phyloP scores from a whole-genome alignment of 2,797 vertebrate genomes.

The Diplodus puntazzo region DNA sequence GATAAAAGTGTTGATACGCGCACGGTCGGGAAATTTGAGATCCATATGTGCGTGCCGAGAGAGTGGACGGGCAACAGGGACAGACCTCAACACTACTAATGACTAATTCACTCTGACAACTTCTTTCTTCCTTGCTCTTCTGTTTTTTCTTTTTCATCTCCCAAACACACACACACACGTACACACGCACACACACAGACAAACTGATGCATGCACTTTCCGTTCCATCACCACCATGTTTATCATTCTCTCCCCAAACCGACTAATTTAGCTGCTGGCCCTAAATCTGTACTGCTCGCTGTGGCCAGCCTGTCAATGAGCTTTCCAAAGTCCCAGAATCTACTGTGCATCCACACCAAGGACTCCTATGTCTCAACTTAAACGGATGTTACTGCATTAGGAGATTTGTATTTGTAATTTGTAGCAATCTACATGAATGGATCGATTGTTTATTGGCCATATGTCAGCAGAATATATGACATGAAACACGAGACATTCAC shows the following conservation, averaged over 20 bases:
- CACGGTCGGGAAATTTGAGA: slow-evolving; percentile 45
- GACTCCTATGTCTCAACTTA: neutral
- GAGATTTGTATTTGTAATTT: neutral
- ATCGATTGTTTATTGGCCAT: neutral
- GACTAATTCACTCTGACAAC: slow-evolving; percentile 62
- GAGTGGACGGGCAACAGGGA: slow-evolving; percentile 23
- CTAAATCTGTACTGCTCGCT: slow-evolving; percentile 45
- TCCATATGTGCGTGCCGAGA: slow-evolving; percentile 49
- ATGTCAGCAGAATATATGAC: too few relatives aligned
- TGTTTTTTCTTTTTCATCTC: slow-evolving; percentile 31
- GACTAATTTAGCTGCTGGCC: slow-evolving; percentile 57
- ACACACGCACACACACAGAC: slow-evolving; percentile 6
- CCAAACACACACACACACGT: neutral
- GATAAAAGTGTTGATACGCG: slow-evolving; percentile 32
- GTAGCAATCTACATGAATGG: neutral
- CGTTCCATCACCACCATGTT: slow-evolving; percentile 42
- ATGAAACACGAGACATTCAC: too few relatives aligned
- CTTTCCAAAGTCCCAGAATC: slow-evolving; percentile 18
- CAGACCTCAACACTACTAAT: slow-evolving; percentile 43
- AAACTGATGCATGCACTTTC: slow-evolving; percentile 13
- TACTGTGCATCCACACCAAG: slow-evolving; percentile 1
- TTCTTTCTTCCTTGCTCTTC: slow-evolving; percentile 38
- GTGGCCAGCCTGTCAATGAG: slow-evolving; percentile 27
- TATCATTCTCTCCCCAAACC: slow-evolving; percentile 40
- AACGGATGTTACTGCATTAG: neutral